Base-by-base conservation (phyloP, 2,113 vertebrate species). In the Blennius ocellaris region DNA sequence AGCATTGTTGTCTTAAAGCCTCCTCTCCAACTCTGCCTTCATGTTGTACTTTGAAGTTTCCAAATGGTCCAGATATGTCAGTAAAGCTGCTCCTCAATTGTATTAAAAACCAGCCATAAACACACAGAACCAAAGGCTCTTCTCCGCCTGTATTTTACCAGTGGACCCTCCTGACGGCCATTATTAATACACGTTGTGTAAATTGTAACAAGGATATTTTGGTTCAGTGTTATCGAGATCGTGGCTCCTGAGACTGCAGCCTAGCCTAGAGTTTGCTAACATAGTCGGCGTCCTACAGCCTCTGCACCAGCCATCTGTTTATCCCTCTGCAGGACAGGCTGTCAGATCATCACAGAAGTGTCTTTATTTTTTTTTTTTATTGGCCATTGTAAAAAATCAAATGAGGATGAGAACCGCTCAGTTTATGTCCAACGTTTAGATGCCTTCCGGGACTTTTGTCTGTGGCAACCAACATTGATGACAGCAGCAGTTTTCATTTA, bases 101-200 rank as follows among this genome's bases (percentile, higher is more conserved):
- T 1, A 1, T 63, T 73, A 64, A 80, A 80, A 70, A 72, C 12
- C 21, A 0, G 41, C n/a, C 39, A 44, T 63, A 80, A 72, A 69
- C 58, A 3, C 7, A 62, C 39, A 52, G 14, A 47, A 36, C 49
- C 41, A 48, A 17, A 1, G n/a, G 69, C 45, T 54, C 56, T 38
- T 70, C 14, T 8, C 7, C 43, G 72, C 17, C 55, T 1, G 2
- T 8, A 11, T 75, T 51, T 44, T 65, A 64, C 66, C 69, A 67
- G 51, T 21, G 44, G 74, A n/a, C n/a, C n/a, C n/a, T n/a, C n/a
- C n/a, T n/a, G n/a, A n/a, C n/a, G n/a, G 62, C 86, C 63, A 86
- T 84, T 85, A 78, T 62, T 67, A 53, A 60, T 55, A 50, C 63
- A 30, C 65, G 75, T 66, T 78, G 75, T 66, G 78, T 81, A 81